Base-by-base conservation (phyloP, 2,888 invertebrate genomes). In the Coleophora flavipennella region DNA sequence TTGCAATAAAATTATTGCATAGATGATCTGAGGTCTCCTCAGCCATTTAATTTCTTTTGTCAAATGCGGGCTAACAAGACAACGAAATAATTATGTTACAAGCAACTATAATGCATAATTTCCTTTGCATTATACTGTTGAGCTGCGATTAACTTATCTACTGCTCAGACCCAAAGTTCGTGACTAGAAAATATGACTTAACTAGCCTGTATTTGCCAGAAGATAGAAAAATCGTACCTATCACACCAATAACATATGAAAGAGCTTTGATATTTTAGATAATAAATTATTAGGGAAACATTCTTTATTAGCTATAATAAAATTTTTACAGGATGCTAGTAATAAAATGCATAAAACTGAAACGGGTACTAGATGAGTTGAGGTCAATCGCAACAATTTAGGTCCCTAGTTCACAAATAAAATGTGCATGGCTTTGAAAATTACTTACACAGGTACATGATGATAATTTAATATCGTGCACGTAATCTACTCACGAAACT, bases 41-140 rank as follows among this genome's bases (percentile, higher is more conserved):
- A 26, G 12, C 35, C 13, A 50, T 56, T 49, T 58, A 73, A 74
- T 4, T 20, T 3, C 79, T 81, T 79, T 67, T 80, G 80, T 73
- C 81, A 80, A 79, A 81, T 80, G 80, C 80, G 73, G 81, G 83
- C 81, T 77, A 74, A 57, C 50, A 53, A 61, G 64, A 81, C 81
- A 81, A 81, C 81, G 81, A 81, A n/a, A n/a, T n/a, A n/a, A 80
- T 76, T 74, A 75, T 41, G 41, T 37, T 55, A 48, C 59, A 47
- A 57, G 59, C 36, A 33, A 39, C 7, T 12, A 10, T 13, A 11
- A 7, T 13, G 9, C 7, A 9, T 8, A 33, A 33, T 13, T 1
- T 13, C 13, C 9, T 8, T 1, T 7, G 33, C 8, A 8, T 33
- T 11, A 13, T 8, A 12, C 13, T 8, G 31, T 9, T 14, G 8